A percentile compares a stretch with the other conserved stretches of the same genome.
Conservation (phyloP, 1,140 invertebrate genomes). For the Papilio aristodemus region DNA sequence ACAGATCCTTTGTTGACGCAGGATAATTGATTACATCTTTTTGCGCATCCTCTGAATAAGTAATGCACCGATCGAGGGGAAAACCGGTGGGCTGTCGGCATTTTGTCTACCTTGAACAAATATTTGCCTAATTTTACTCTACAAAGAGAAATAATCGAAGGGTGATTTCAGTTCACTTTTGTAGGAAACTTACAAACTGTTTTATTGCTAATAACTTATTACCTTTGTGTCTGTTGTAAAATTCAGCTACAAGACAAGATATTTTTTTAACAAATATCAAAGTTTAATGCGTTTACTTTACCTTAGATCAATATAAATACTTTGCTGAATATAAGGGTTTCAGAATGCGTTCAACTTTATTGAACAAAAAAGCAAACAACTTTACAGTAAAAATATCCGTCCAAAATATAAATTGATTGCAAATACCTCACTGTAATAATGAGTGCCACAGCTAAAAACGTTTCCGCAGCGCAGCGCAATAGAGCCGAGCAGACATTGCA, state of each 20-base stretch:
- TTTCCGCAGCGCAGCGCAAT: background rate
- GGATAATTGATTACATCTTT: constrained; percentile 43
- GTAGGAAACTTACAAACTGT: background rate
- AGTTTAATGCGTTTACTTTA: too few relatives aligned
- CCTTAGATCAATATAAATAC: too few relatives aligned
- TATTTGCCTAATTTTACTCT: constrained; percentile 14
- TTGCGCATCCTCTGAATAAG: constrained; percentile 34
- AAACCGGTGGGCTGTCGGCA: constrained; percentile 15
- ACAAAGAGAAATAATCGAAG: constrained; percentile 14
- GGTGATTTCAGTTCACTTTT: background rate
- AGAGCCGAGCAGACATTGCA: background rate
- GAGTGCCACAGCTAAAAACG: background rate
- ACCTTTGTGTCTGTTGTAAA: background rate
- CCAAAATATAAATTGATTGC: background rate
- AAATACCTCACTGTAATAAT: background rate
- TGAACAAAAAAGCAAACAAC: too few relatives aligned
- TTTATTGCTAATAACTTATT: background rate
- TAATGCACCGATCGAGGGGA: constrained; percentile 27
- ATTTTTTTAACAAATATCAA: too few relatives aligned
- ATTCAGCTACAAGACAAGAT: too few relatives aligned
- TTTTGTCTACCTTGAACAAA: constrained; percentile 8
- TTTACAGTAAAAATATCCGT: background rate
- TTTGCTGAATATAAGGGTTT: too few relatives aligned
- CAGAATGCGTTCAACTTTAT: too few relatives aligned
- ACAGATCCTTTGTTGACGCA: constrained; percentile 37